A percentile compares a stretch with the other conserved stretches of the same genome.
Conservation (phyloP, 2,888 invertebrate species). For the Plebejus melissa region DNA sequence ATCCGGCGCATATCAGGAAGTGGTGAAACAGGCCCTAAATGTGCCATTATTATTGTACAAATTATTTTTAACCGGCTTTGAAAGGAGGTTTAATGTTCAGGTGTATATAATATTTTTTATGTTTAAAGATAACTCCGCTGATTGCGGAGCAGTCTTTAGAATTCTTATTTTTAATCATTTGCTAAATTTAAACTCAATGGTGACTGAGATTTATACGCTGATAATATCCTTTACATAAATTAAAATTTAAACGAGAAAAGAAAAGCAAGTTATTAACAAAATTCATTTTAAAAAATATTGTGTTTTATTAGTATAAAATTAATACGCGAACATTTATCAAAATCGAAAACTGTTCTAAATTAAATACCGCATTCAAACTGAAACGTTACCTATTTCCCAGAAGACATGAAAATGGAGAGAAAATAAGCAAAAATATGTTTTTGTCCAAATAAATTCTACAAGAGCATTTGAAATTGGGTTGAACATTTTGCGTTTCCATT, state of each 20-base stretch:
- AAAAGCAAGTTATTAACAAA: neutral
- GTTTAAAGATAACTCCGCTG: too few species aligned
- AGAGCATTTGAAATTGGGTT: slow-evolving; percentile 24
- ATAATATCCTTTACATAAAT: neutral
- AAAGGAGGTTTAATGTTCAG: too few species aligned
- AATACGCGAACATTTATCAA: neutral
- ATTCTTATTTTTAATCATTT: too few species aligned
- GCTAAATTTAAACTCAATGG: too few species aligned
- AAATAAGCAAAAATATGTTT: slow-evolving; percentile 23
- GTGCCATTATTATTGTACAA: too few species aligned
- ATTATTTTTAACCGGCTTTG: too few species aligned
- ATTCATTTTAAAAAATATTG: neutral
- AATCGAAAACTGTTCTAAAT: slow-evolving; percentile 8
- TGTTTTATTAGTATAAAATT: neutral
- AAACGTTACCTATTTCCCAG: neutral
- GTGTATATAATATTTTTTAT: too few species aligned
- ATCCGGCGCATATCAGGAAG: too few species aligned
- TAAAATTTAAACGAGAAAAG: neutral
- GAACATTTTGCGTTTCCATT: slow-evolving; percentile 21
- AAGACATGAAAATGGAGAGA: slow-evolving; percentile 16
- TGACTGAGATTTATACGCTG: too few species aligned
- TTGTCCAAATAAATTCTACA: slow-evolving; percentile 25
- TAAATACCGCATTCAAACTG: neutral
- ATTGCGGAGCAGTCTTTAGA: too few species aligned
- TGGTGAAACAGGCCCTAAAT: too few species aligned